Conservation (phyloP, 2,888 invertebrate genomes). For the Thera obeliscata region DNA sequence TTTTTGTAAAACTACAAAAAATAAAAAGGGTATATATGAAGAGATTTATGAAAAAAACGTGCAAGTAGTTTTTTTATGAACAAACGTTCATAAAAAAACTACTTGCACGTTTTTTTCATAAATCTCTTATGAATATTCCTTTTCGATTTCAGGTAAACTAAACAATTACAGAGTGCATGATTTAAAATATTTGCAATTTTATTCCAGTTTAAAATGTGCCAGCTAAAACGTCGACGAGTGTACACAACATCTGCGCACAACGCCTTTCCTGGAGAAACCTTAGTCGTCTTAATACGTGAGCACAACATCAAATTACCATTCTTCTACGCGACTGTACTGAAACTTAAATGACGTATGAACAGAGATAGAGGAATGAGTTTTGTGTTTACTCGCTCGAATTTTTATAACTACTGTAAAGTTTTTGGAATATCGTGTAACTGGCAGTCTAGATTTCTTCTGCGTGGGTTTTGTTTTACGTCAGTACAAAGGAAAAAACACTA, state of each 20-base stretch:
- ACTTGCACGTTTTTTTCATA: too few relatives aligned
- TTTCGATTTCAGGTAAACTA: too few relatives aligned
- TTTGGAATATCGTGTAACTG: too few relatives aligned
- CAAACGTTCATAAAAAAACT: too few relatives aligned
- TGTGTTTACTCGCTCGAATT: conserved; percentile 24
- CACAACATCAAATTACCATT: conserved; percentile 59
- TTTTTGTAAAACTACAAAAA: too few relatives aligned
- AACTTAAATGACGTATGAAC: conserved; percentile 63
- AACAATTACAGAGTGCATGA: not conserved
- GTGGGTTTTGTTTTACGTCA: too few relatives aligned
- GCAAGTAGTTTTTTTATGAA: too few relatives aligned
- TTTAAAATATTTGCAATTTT: not conserved
- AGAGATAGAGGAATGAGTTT: conserved; percentile 47
- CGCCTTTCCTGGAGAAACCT: conserved; percentile 53
- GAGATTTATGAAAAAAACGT: too few relatives aligned
- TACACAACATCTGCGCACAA: conserved; percentile 50
- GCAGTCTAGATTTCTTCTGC: too few relatives aligned
- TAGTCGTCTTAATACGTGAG: conserved; percentile 54
- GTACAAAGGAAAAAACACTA: too few relatives aligned
- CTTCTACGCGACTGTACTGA: conserved; percentile 46
- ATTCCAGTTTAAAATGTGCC: not conserved
- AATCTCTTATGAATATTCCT: too few relatives aligned
- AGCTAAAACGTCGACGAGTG: conserved; percentile 12
- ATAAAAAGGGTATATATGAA: too few relatives aligned
- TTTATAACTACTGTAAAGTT: conserved; percentile 13